A percentile compares a stretch with the other conserved stretches of the same genome.
Evolutionary conservation across 2,113 vertebrate genomes (phyloP).

Genomic region (Esox niger): DNA sequence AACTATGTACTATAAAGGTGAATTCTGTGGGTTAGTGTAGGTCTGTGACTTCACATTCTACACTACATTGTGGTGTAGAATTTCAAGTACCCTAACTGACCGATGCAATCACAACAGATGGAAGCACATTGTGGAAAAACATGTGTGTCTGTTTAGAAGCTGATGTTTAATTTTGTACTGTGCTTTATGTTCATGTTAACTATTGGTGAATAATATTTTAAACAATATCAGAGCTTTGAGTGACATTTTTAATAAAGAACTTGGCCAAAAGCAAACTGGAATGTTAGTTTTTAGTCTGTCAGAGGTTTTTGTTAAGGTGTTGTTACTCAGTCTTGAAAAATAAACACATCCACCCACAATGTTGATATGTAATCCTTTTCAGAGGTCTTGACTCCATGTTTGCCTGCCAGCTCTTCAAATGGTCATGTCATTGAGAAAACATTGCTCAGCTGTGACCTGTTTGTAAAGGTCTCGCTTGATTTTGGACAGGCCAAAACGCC

Average conservation of each 20-base stretch:
- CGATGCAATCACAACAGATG: background rate
- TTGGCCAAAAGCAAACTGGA: background rate
- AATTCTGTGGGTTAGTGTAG: background rate
- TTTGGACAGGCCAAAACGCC: too few species aligned
- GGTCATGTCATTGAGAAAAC: too few species aligned
- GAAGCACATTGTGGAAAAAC: background rate
- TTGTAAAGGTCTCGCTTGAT: too few species aligned
- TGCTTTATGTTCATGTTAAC: background rate
- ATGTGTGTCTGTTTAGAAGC: too few species aligned
- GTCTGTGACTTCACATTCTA: background rate
- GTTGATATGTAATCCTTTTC: too few species aligned
- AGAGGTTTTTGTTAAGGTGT: background rate
- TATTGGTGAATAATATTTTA: background rate
- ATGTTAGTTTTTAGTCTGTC: background rate
- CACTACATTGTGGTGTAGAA: background rate
- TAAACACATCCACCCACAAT: too few species aligned
- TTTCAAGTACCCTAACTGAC: too few species aligned
- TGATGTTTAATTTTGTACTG: background rate
- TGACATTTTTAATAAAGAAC: background rate
- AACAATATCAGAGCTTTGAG: background rate
- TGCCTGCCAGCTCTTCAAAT: too few species aligned
- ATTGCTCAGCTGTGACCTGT: too few species aligned
- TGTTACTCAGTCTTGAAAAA: background rate
- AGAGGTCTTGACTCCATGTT: too few species aligned
- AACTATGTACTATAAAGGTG: background rate